phyloP scores from a whole-genome alignment of 2,888 invertebrate genomes.

The Callyntrura sp. region DNA sequence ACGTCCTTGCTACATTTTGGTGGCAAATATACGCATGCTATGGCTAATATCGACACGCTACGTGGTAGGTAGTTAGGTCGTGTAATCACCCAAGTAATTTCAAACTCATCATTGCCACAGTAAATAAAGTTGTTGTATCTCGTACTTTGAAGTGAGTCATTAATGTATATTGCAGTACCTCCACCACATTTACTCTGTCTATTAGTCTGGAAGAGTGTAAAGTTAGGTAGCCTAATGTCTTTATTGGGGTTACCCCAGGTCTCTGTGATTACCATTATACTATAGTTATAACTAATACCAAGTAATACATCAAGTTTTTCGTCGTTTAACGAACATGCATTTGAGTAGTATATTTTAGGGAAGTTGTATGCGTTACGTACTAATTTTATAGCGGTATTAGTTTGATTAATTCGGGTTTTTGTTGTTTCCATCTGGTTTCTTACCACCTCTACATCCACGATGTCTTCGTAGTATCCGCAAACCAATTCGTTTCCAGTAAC shows the following conservation, averaged over 20 bases:
- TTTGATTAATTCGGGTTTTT: too few species aligned
- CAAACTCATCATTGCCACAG: background rate
- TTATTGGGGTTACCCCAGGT: conserved; percentile 21
- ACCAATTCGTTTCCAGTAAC: too few species aligned
- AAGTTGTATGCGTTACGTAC: conserved; percentile 35
- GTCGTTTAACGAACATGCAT: conserved; percentile 29
- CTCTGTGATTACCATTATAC: conserved; percentile 38
- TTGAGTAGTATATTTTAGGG: conserved; percentile 34
- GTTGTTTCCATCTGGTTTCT: too few species aligned
- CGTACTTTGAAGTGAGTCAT: background rate
- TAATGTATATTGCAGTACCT: conserved; percentile 12
- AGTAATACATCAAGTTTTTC: conserved; percentile 26
- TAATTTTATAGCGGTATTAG: too few species aligned
- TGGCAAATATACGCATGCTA: conserved; percentile 40
- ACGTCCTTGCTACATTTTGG: background rate
- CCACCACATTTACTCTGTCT: conserved; percentile 1
- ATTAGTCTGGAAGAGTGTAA: background rate
- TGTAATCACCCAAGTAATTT: conserved; percentile 12
- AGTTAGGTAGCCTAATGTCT: background rate
- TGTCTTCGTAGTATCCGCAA: too few species aligned
- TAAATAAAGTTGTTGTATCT: conserved; percentile 14
- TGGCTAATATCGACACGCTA: conserved; percentile 18
- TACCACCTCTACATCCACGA: too few species aligned
- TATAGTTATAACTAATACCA: background rate
- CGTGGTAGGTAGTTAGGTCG: conserved; percentile 33